These are phyloP conservation scores for Eufriesea mexicana DNA, from an alignment of 1,140 invertebrate species.

Conservation along the genomic window DNA sequence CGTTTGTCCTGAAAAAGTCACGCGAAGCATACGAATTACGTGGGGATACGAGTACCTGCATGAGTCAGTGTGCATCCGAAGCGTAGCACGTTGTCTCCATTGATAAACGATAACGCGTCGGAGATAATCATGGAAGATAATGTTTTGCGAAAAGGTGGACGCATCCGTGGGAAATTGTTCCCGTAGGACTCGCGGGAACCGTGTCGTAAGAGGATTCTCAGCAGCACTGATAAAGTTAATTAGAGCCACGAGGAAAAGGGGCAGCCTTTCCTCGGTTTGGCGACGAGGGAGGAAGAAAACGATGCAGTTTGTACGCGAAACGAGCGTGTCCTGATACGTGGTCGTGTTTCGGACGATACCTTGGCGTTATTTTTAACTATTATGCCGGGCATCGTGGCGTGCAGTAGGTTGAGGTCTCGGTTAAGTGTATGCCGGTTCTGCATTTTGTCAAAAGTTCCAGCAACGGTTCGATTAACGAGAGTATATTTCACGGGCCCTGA, in stretches of 20 bases:
- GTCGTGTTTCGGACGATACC: conserved; percentile 39
- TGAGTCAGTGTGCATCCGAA: too few relatives aligned
- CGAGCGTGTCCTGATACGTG: not conserved
- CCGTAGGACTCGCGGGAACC: conserved; percentile 60
- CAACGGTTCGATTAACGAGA: not conserved
- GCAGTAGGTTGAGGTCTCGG: conserved; percentile 44
- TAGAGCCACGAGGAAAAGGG: conserved; percentile 27
- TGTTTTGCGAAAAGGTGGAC: conserved; percentile 24
- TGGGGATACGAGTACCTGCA: too few relatives aligned
- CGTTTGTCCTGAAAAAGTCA: too few relatives aligned
- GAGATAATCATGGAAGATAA: conserved; percentile 35
- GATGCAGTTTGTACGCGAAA: conserved; percentile 16
- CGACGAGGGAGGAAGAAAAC: not conserved
- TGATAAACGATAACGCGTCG: conserved; percentile 22
- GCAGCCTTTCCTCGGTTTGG: not conserved
- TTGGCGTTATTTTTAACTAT: conserved; percentile 63
- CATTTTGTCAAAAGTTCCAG: not conserved
- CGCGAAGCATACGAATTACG: too few relatives aligned
- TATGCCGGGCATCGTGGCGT: conserved; percentile 40
- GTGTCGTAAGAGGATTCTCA: conserved; percentile 53
- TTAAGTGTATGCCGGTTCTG: conserved; percentile 34
- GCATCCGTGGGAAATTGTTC: conserved; percentile 51
- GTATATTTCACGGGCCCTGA: not conserved
- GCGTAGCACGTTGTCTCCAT: not conserved
- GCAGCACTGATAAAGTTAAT: conserved; percentile 59